phyloP scores from a whole-genome alignment of 1,140 invertebrate species.

The Batillaria attramentaria region DNA sequence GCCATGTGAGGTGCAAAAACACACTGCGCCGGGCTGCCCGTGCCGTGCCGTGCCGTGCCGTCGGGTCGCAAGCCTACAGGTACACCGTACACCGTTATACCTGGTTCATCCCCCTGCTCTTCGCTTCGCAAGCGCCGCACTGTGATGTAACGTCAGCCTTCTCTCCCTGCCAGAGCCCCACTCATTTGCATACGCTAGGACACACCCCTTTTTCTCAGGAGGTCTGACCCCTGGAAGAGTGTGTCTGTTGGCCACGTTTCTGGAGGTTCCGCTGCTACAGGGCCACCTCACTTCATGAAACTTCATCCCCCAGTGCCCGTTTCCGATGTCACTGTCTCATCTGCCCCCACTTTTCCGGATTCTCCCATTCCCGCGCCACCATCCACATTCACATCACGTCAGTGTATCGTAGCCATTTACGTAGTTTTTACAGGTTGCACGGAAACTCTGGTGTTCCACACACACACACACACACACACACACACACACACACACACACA shows the following conservation, averaged over 20 bases:
- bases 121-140: background rate
- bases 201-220: slow-evolving; percentile 3
- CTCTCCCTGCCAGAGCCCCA: background rate
- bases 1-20: slow-evolving; percentile 44
- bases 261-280: no score
- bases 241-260: no score
- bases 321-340: background rate
- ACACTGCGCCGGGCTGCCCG: slow-evolving; percentile 29
- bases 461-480: background rate
- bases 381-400: no score
- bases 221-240: no score
- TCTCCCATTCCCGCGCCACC: no score
- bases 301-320: background rate
- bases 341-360: background rate
- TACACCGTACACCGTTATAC: no score
- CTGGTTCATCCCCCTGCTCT: no score
- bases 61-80: no score
- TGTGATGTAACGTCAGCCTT: slow-evolving; percentile 19
- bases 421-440: no score
- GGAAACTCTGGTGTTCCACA: background rate
- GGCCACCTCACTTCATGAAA: background rate
- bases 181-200: background rate
- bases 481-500: background rate
- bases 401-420: no score
- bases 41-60: slow-evolving; percentile 16